phyloP scores from a whole-genome alignment of 1,140 invertebrate genomes.

The Ceratosolen fusciceps region DNA sequence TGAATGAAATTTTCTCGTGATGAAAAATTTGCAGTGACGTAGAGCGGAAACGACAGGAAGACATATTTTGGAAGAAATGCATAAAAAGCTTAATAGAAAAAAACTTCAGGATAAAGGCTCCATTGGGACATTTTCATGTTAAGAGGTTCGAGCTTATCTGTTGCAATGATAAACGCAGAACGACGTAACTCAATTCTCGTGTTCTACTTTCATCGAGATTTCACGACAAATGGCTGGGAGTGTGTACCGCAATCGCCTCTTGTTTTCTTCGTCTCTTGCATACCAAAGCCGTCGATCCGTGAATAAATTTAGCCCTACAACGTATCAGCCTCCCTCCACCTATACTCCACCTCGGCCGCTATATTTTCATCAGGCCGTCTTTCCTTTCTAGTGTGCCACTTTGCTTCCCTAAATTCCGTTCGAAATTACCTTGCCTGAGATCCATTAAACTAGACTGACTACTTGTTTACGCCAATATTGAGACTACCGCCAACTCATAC shows the following conservation, averaged over 20 bases:
- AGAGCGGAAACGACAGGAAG: too few species aligned
- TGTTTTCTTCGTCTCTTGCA: background rate
- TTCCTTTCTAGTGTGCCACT: slow-evolving; percentile 6
- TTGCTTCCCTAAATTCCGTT: slow-evolving; percentile 25
- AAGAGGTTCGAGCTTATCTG: too few species aligned
- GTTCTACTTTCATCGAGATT: slow-evolving; percentile 55
- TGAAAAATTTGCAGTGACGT: too few species aligned
- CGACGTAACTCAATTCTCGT: slow-evolving; percentile 42
- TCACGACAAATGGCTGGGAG: slow-evolving; percentile 36
- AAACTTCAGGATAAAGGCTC: too few species aligned
- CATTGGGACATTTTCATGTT: too few species aligned
- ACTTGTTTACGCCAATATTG: background rate
- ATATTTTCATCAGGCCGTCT: background rate
- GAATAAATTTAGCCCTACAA: background rate
- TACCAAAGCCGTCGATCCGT: background rate
- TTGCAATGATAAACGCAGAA: too few species aligned
- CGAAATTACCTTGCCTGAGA: slow-evolving; percentile 37
- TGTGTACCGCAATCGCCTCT: slow-evolving; percentile 28
- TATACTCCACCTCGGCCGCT: too few species aligned
- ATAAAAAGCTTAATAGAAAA: too few species aligned
- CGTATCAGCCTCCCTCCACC: too few species aligned
- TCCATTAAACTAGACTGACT: slow-evolving; percentile 40
- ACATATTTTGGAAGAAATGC: too few species aligned
- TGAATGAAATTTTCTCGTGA: too few species aligned
- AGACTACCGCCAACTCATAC: background rate